Conservation (phyloP, 2,113 vertebrate species). For the Eublepharis macularius region DNA sequence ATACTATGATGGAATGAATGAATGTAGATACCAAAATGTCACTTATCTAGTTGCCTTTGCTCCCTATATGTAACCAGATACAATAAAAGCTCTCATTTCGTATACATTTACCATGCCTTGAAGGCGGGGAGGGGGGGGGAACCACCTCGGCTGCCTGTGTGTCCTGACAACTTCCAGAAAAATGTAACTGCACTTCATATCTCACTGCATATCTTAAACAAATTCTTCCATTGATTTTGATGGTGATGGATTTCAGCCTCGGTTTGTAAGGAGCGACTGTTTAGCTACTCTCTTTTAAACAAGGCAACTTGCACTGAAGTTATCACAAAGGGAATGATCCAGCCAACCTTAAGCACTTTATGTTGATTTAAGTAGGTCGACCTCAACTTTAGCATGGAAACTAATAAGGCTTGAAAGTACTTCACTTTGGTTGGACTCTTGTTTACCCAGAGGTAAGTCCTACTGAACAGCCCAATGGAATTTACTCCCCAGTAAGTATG, state of each 20-base stretch:
- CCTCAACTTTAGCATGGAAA: too few species aligned
- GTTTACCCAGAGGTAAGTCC: not conserved
- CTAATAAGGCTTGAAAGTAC: too few species aligned
- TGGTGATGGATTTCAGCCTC: not conserved
- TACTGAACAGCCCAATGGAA: not conserved
- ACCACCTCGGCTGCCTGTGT: not conserved
- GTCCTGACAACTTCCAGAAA: not conserved
- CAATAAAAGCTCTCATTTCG: conserved; percentile 32
- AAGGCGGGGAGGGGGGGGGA: not conserved
- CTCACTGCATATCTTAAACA: not conserved
- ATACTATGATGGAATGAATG: conserved; percentile 37
- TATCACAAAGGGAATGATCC: not conserved
- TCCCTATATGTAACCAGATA: conserved; percentile 32
- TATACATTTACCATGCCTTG: conserved; percentile 28
- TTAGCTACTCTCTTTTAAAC: conserved; percentile 1
- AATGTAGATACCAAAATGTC: conserved; percentile 29
- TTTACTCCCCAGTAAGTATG: not conserved
- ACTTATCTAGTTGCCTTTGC: conserved; percentile 13
- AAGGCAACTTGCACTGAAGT: not conserved
- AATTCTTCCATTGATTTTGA: not conserved
- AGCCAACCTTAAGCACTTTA: not conserved
- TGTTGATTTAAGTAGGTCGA: too few species aligned
- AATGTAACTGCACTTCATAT: conserved; percentile 1
- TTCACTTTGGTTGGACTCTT: not conserved
- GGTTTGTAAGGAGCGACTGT: not conserved